phyloP scores from a whole-genome alignment of 2,888 invertebrate genomes.

The Xestia sexstrigata region DNA sequence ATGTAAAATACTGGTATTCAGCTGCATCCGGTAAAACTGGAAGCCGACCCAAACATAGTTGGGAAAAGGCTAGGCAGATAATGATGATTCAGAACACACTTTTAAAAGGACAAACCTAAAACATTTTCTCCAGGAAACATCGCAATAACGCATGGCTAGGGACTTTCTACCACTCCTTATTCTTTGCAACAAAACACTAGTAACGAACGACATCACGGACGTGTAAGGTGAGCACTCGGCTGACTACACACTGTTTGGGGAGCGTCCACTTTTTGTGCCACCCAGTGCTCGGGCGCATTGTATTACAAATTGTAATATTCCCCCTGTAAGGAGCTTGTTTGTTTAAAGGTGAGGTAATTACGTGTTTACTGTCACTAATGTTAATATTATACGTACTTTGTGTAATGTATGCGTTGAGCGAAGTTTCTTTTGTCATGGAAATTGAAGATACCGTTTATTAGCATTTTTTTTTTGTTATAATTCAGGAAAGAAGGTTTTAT shows the following conservation, averaged over 20 bases:
- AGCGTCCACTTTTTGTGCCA: slow-evolving; percentile 79
- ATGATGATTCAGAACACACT: neutral
- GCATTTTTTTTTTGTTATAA: neutral
- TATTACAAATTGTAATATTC: slow-evolving; percentile 88
- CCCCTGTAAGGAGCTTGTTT: slow-evolving; percentile 71
- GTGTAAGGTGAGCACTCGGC: slow-evolving; percentile 67
- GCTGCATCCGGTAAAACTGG: too few species aligned
- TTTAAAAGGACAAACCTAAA: neutral
- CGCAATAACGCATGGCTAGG: rapidly evolving
- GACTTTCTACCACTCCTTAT: slow-evolving; percentile 11
- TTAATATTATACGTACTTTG: slow-evolving; percentile 42
- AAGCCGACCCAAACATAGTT: too few species aligned
- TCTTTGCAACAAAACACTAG: slow-evolving; percentile 50
- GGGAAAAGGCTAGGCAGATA: too few species aligned
- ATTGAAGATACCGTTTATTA: neutral
- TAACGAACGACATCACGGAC: slow-evolving; percentile 58
- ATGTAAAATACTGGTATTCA: too few species aligned
- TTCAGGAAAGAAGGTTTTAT: neutral
- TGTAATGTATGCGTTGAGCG: neutral
- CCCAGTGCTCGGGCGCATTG: slow-evolving; percentile 73
- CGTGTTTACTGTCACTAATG: slow-evolving; percentile 64
- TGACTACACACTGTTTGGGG: slow-evolving; percentile 72
- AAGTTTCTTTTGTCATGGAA: slow-evolving; percentile 3
- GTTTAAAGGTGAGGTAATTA: slow-evolving; percentile 69
- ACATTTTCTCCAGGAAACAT: neutral